Evolutionary conservation across 1,140 invertebrate species (phyloP).

Genomic region (Caenorhabditis latens): DNA sequence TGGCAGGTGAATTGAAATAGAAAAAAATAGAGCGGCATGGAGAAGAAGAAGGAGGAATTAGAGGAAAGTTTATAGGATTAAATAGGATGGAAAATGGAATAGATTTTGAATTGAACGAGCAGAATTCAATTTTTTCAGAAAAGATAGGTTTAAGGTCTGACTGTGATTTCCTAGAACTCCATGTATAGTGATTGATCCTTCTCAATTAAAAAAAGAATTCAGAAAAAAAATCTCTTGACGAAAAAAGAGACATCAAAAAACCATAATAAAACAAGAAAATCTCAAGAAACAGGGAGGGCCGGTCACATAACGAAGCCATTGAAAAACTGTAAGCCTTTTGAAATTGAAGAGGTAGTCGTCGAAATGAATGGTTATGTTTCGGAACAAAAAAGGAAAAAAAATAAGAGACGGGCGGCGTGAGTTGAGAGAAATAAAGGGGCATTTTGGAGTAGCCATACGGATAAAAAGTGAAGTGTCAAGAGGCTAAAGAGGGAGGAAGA

Average conservation of each 20-base stretch:
- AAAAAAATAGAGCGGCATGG: neutral
- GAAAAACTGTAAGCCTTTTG: neutral
- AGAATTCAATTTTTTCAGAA: no score
- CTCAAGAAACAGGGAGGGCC: no score
- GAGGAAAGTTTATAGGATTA: neutral
- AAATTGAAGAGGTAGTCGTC: neutral
- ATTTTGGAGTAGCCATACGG: conserved; percentile 31
- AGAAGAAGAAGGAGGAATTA: neutral
- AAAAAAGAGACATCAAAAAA: no score
- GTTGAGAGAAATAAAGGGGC: neutral
- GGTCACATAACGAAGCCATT: neutral
- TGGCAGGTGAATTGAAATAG: neutral
- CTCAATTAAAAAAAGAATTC: no score
- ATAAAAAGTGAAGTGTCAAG: conserved; percentile 53
- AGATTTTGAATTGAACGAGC: no score
- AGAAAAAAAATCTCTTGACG: no score
- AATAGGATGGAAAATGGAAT: no score
- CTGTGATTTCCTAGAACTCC: no score
- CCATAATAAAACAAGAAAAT: no score
- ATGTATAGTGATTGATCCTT: no score
- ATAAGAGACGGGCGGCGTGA: neutral
- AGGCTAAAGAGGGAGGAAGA: neutral
- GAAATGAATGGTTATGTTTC: no score
- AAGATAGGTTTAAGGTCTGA: no score
- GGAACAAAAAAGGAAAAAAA: conserved; percentile 5